Conservation (phyloP, 1,140 invertebrate species). For the Steinernema khuongi region DNA sequence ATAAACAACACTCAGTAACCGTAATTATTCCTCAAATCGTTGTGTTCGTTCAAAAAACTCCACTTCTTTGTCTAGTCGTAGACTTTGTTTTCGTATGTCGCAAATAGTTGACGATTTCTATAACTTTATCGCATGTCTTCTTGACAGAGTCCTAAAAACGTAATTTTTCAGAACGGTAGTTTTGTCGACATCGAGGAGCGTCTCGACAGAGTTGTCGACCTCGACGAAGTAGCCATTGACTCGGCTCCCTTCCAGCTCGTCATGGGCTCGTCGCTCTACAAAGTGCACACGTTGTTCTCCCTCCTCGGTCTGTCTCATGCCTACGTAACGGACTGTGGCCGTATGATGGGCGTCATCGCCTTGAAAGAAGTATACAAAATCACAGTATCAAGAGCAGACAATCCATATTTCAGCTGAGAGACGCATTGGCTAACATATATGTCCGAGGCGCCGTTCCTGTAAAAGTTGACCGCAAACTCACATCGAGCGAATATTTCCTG, state of each 20-base stretch:
- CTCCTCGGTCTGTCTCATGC: constrained; percentile 92
- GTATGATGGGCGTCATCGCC: constrained; percentile 87
- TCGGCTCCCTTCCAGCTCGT: constrained; percentile 95
- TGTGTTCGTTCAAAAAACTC: too few species aligned
- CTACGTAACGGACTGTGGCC: constrained; percentile 92
- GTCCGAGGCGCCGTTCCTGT: constrained; percentile 46
- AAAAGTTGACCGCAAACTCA: constrained; percentile 26
- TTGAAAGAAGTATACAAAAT: constrained; percentile 75
- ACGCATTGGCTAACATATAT: constrained; percentile 49
- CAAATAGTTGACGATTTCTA: too few species aligned
- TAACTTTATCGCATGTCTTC: too few species aligned
- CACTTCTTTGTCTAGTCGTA: too few species aligned
- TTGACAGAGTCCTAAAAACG: too few species aligned
- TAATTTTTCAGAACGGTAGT: not conserved
- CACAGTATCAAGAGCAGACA: not conserved
- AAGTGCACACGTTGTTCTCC: constrained; percentile 92
- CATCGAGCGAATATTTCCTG: constrained; percentile 21
- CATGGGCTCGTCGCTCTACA: constrained; percentile 85
- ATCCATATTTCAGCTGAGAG: constrained; percentile 39
- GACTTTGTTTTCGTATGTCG: too few species aligned
- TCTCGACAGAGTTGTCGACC: constrained; percentile 73
- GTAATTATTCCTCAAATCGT: too few species aligned
- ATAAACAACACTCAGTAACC: too few species aligned
- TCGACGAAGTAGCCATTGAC: constrained; percentile 83
- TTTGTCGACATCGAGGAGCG: constrained; percentile 37